A percentile compares a stretch with the other conserved stretches of the same genome.
Conservation (phyloP, 2,888 invertebrate species). For the Dryadula phaetusa region DNA sequence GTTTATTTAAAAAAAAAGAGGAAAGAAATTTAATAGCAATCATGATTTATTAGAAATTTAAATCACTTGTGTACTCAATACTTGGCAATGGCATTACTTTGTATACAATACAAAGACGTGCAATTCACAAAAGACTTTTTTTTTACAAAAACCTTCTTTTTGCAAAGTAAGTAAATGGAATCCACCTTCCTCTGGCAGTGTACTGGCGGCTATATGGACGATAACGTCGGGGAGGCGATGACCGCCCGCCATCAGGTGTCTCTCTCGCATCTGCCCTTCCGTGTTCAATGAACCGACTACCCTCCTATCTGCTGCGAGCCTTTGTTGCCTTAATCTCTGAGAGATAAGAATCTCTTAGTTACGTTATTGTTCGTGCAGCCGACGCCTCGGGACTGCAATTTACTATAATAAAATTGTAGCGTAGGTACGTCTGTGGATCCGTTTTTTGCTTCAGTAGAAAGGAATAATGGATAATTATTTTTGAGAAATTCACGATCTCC, state of each 20-base stretch:
- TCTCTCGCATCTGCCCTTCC: slow-evolving; percentile 37
- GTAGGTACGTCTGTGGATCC: slow-evolving; percentile 7
- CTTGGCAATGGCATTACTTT: not conserved
- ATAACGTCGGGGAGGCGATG: slow-evolving; percentile 14
- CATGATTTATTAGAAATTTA: not conserved
- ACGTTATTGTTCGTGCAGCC: slow-evolving; percentile 30
- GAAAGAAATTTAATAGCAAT: not conserved
- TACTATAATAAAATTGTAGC: slow-evolving; percentile 23
- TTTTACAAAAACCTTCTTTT: not conserved
- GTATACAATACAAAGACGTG: not conserved
- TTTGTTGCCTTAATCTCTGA: slow-evolving; percentile 34
- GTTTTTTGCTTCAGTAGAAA: slow-evolving; percentile 13
- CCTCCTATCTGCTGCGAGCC: slow-evolving; percentile 29
- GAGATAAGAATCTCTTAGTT: slow-evolving; percentile 32
- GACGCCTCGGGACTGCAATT: slow-evolving; percentile 18
- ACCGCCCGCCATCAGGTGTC: slow-evolving; percentile 35
- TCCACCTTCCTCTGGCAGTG: slow-evolving; percentile 4
- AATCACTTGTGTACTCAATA: not conserved
- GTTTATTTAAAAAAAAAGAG: too few relatives aligned
- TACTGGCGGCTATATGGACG: slow-evolving; percentile 6
- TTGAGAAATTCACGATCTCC: slow-evolving; percentile 5
- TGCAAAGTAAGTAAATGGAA: slow-evolving; percentile 1
- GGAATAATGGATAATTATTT: slow-evolving; percentile 7
- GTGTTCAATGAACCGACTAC: slow-evolving; percentile 38
- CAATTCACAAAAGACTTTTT: slow-evolving; percentile 1